Evolutionary conservation across 2,888 invertebrate species (phyloP), one percentile per base, ranked within the genome.

Genomic region (Uropetala carovei): DNA sequence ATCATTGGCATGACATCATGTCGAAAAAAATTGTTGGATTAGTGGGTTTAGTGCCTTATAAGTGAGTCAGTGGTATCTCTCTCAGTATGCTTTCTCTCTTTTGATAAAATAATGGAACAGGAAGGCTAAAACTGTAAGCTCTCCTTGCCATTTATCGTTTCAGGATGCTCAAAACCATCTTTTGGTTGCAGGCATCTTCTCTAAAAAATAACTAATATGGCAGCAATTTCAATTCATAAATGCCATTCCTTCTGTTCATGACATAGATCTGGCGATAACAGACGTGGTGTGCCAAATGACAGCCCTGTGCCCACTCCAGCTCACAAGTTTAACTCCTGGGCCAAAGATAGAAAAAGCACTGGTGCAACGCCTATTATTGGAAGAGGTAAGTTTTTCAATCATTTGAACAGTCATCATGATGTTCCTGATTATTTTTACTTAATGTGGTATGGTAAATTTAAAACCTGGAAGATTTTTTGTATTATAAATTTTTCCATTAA

Each of bases 271-370:
- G 86, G 86, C 1, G 89, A 89, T 1, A 64, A 95, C 93, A 94
- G 95, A 92, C 95, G 95, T 93, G 95, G 95, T 92, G 95, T 95
- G 93, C 94, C 94, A 2, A 97, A 97, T 92, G 97, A 97, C 93
- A 98, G 98, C 0, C 97, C 98, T 0, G 96, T 97, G 94, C 97
- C 98, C 59, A 98, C 99, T 0, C 99, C 99, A 0, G 97, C 97
- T 0, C 98, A 99, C 95, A 98, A 97, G 93, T 98, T 97, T 94
- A 98, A 98, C 94, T 95, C 96, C 0, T 98, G 98, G 98, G 96
- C 96, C 89, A 96, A 96, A 94, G 97, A 97, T 93, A 95, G 97
- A 64, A 97, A 96, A 94, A 95, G 95, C 85, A 96, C 96, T 2
- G 97, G 97, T 0, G 96, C 97, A 27, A 97, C 97, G 0, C 97